Conservation (phyloP, 2,888 invertebrate species). For the Lepidonotus clava region DNA sequence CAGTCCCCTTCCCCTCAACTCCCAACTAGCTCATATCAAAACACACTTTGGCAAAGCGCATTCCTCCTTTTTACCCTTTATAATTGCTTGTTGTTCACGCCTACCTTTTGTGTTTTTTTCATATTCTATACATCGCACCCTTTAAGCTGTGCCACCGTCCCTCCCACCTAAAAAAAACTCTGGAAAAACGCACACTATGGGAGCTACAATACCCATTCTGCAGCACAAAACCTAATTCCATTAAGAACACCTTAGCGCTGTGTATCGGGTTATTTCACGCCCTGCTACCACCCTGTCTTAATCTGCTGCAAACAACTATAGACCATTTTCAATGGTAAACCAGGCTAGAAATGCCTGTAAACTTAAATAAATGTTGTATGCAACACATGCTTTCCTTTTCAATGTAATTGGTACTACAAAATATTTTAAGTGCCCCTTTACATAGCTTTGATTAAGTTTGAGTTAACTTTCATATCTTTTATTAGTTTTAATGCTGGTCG, state of each 20-base stretch:
- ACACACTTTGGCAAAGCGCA: background rate
- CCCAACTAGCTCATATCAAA: background rate
- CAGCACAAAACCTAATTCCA: slow-evolving; percentile 12
- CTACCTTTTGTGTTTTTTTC: background rate
- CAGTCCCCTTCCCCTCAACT: background rate
- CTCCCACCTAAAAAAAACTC: background rate
- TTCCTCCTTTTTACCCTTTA: background rate
- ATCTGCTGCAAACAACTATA: background rate
- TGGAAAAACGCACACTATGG: background rate
- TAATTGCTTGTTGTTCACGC: background rate
- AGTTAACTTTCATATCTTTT: too few species aligned
- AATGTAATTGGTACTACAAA: too few species aligned
- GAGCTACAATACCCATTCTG: background rate
- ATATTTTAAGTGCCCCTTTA: too few species aligned
- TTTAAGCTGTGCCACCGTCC: background rate
- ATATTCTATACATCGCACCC: background rate
- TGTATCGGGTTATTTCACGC: slow-evolving; percentile 9
- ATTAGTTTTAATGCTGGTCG: too few species aligned
- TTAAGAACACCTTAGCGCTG: background rate
- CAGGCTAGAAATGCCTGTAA: too few species aligned
- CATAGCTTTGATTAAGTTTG: too few species aligned
- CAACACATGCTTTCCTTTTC: too few species aligned
- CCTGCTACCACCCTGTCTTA: too few species aligned
- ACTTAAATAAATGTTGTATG: too few species aligned
- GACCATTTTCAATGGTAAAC: too few species aligned